A percentile compares a stretch with the other conserved stretches of the same genome.
phyloP scores from a whole-genome alignment of 2,797 vertebrate species.

The Gallinago stenura region DNA sequence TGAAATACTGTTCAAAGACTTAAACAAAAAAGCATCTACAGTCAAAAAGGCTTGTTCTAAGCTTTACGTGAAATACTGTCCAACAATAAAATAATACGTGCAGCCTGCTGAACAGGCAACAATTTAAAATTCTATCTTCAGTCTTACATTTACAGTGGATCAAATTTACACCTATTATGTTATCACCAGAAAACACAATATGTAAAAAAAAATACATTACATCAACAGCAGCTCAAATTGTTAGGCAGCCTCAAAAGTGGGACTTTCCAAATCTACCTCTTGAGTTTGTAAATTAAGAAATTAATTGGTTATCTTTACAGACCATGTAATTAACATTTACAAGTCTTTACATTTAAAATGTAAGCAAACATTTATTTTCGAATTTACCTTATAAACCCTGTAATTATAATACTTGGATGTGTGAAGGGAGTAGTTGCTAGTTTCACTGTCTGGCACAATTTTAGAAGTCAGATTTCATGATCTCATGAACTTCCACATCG shows the following conservation, averaged over 20 bases:
- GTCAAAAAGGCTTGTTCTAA: not conserved
- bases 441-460: not conserved
- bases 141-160: not conserved
- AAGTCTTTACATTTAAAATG: not conserved
- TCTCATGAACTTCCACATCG: constrained; percentile 3
- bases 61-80: not conserved
- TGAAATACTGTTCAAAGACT: not conserved
- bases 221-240: not conserved
- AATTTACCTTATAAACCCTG: not conserved
- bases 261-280: not conserved
- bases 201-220: not conserved
- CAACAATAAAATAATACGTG: not conserved
- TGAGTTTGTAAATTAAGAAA: not conserved
- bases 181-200: not conserved
- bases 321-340: not conserved
- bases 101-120: constrained; percentile 30
- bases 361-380: not conserved
- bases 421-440: not conserved
- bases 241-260: not conserved
- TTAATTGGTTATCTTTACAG: not conserved
- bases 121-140: constrained; percentile 15
- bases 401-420: not conserved
- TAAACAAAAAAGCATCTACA: not conserved
- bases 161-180: not conserved
- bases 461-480: constrained; percentile 25